phyloP scores from a whole-genome alignment of 2,113 vertebrate genomes.

The Cryptomyrus ogoouensis region DNA sequence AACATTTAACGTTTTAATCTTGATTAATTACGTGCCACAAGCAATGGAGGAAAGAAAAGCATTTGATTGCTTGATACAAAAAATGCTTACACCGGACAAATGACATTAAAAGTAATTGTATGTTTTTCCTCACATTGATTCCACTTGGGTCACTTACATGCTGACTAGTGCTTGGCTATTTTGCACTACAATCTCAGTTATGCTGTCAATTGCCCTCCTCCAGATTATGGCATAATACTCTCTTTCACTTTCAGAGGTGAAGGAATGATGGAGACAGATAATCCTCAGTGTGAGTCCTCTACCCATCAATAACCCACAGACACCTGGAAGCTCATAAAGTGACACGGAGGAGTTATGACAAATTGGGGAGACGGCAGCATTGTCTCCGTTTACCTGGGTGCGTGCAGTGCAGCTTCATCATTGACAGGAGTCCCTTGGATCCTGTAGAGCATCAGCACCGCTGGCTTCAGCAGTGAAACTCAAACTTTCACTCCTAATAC shows the following conservation, averaged over 20 bases:
- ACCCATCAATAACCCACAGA: conserved; percentile 25
- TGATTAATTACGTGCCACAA: background rate
- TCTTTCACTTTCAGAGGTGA: conserved; percentile 14
- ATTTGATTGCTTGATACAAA: background rate
- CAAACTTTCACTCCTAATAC: background rate
- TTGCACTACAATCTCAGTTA: background rate
- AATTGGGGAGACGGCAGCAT: background rate
- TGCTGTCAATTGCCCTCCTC: background rate
- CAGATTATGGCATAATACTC: background rate
- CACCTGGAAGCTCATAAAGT: conserved; percentile 10
- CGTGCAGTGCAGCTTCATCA: conserved; percentile 1
- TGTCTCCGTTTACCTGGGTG: background rate
- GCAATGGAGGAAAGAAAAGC: background rate
- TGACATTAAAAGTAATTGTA: background rate
- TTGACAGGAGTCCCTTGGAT: background rate
- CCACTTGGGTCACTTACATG: background rate
- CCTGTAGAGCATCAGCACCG: background rate
- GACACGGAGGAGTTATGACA: conserved; percentile 2
- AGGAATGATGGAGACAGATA: conserved; percentile 24
- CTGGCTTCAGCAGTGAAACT: background rate
- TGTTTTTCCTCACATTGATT: background rate
- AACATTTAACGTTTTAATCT: too few species aligned
- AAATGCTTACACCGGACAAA: background rate
- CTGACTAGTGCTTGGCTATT: background rate
- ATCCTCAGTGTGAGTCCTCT: conserved; percentile 1